A percentile compares a stretch with the other conserved stretches of the same genome.
phyloP scores from a whole-genome alignment of 2,797 vertebrate species.

The Acanthiza pusilla region DNA sequence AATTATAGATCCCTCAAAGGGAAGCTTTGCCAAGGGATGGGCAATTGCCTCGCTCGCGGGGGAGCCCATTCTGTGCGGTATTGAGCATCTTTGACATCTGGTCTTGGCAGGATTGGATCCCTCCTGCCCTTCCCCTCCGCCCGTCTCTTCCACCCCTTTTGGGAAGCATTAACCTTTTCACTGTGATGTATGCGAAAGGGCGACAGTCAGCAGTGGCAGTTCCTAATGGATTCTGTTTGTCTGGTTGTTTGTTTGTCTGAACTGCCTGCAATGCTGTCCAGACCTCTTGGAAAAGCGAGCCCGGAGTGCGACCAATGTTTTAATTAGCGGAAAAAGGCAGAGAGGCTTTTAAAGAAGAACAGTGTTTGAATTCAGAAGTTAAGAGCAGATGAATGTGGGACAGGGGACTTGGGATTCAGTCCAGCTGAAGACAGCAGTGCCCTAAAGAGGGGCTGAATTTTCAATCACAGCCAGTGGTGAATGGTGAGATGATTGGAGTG shows the following conservation, averaged over 20 bases:
- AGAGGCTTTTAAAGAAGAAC: not conserved
- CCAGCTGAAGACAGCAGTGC: not conserved
- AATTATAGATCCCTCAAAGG: slow-evolving; percentile 58
- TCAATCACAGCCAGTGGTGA: not conserved
- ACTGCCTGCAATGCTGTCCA: slow-evolving; percentile 45
- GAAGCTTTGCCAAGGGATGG: slow-evolving; percentile 54
- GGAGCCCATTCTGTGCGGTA: not conserved
- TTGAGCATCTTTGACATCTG: slow-evolving; percentile 52
- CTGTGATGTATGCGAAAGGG: slow-evolving; percentile 56
- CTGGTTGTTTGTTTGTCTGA: slow-evolving; percentile 49
- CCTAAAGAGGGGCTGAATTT: not conserved
- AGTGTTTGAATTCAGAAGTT: not conserved
- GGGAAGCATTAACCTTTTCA: slow-evolving; percentile 68
- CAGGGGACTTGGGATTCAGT: not conserved
- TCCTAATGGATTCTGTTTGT: slow-evolving; percentile 61
- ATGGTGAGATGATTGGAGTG: not conserved
- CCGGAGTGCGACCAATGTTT: slow-evolving; percentile 11
- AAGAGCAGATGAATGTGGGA: not conserved
- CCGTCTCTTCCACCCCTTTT: slow-evolving; percentile 19
- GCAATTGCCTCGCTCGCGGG: not conserved
- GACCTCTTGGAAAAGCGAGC: slow-evolving; percentile 47
- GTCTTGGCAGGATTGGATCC: slow-evolving; percentile 2
- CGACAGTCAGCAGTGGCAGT: slow-evolving; percentile 60
- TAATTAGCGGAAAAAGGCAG: slow-evolving; percentile 41
- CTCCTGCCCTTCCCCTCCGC: slow-evolving; percentile 11